Percentiles rank a stretch among this genome's conserved stretches.
phyloP scores from a whole-genome alignment of 2,113 vertebrate species.

The Butorides virescens region DNA sequence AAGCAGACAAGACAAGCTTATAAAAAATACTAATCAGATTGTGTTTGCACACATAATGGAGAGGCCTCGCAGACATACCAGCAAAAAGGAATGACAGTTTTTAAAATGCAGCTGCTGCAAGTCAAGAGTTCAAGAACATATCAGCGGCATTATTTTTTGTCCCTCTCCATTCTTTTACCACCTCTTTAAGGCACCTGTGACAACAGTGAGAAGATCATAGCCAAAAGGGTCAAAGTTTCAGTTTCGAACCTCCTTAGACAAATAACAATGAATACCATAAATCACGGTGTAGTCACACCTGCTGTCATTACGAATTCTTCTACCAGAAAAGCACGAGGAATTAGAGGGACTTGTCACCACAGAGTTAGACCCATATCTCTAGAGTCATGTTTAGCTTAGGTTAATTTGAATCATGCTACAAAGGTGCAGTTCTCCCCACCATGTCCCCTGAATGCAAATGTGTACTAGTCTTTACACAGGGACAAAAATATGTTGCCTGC shows the following conservation, averaged over 20 bases:
- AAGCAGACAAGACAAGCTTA: conserved; percentile 73
- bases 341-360: neutral
- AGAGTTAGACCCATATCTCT: neutral
- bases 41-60: conserved; percentile 72
- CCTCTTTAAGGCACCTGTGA: conserved; percentile 29
- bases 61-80: conserved; percentile 27
- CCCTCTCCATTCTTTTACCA: conserved; percentile 11
- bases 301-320: neutral
- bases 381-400: neutral
- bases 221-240: conserved; percentile 35
- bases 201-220: neutral
- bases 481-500: neutral
- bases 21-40: conserved; percentile 76
- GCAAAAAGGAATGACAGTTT: conserved; percentile 49
- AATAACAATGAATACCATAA: conserved; percentile 17
- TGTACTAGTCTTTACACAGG: neutral
- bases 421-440: neutral
- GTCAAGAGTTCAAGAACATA: conserved; percentile 69
- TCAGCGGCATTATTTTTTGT: conserved; percentile 40
- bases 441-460: neutral
- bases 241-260: conserved; percentile 21
- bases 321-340: neutral
- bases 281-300: neutral
- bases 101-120: conserved; percentile 69
- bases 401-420: neutral